Evolutionary conservation across 2,888 invertebrate genomes (phyloP), one percentile per base, ranked within the genome.

Genomic region (Parnassius glacialis): DNA sequence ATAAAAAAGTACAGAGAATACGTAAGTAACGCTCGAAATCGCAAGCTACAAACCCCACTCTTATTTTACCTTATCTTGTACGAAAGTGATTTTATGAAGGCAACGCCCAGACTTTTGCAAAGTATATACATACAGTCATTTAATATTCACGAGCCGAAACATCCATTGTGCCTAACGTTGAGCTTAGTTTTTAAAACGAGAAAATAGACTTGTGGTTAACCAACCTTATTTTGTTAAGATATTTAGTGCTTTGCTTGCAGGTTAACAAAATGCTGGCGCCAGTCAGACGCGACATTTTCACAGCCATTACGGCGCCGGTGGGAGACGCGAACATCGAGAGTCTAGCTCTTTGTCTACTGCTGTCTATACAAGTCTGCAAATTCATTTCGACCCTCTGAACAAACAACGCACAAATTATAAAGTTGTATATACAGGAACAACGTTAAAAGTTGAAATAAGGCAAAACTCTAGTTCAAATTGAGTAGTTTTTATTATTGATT

Each of bases 291-390:
- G 84, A 67, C 84, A 70, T 52, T 68, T 61, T 71, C 64, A 70
- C 74, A 86, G 85, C 78, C 85, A 72, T 64, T 62, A 63, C 70
- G 88, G 85, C 87, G 85, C 85, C 86, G 69, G 12, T 47, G 52
- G 43, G 60, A 67, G 69, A 74, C 70, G 73, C 70, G 75, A 72
- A 74, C 73, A 75, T 74, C 16, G 44, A 73, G 81, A 75, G 80
- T 78, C 76, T 78, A 79, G 41, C 41, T 54, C 62, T 56, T 62
- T 62, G 50, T 62, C 58, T 58, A 58, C 50, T 16, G 50, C 50
- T 51, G 56, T 60, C 54, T 62, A 57, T 54, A 56, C 51, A 52
- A 48, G 48, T 55, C 63, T 55, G 48, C 16, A 54, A n/a, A 54
- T 54, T 58, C 57, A 57, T 62, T 57, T 41, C 58, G 16, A 20